Evolutionary conservation across 2,797 vertebrate species (phyloP), one percentile per base, ranked within the genome.

Genomic region (Bryconaethiops microstoma): DNA sequence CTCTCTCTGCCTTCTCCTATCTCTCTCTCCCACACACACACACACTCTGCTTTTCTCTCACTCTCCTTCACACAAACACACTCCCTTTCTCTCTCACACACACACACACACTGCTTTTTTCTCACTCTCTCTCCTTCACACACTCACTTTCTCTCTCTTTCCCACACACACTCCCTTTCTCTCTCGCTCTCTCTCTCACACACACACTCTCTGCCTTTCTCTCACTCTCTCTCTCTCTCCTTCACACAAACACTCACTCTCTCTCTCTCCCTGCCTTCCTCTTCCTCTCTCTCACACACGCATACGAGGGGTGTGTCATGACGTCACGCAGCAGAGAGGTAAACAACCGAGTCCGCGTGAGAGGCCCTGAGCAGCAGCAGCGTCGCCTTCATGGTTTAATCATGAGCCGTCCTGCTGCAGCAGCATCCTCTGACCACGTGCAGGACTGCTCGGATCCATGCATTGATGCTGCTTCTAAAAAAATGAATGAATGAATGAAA

Each of bases 281-380:
- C 39, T 52, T 62, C 23, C 62, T 23, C 40, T 40, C 73, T 45
- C n/a, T 7, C 80, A 13, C 85, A 73, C 80, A 90, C 85, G 92
- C 92, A 92, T 88, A 91, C 50, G 23, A 84, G 94, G 94, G 94
- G 94, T 95, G 94, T 95, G 94, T 95, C 94, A 83, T 94, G 93
- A 94, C 94, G 94, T 95, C 94, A 95, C 90, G 91, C 91, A 91
- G 90, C 88, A 86, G 90, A 91, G 93, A 95, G 93, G 94, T 95
- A 95, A 95, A 95, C 94, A 95, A 94, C 93, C 93, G 91, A 92
- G 92, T 93, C 92, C 93, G 94, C 93, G 93, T 94, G 94, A 95
- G 85, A 62, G 63, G 92, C 85, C 90, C 93, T 93, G 92, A 94
- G 68, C 69, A 76, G 69, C 69, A 76, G 69, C 65, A 92, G 92